A percentile compares a stretch with the other conserved stretches of the same genome.
phyloP scores from a whole-genome alignment of 1,140 invertebrate genomes.

The Ganaspis sp. region DNA sequence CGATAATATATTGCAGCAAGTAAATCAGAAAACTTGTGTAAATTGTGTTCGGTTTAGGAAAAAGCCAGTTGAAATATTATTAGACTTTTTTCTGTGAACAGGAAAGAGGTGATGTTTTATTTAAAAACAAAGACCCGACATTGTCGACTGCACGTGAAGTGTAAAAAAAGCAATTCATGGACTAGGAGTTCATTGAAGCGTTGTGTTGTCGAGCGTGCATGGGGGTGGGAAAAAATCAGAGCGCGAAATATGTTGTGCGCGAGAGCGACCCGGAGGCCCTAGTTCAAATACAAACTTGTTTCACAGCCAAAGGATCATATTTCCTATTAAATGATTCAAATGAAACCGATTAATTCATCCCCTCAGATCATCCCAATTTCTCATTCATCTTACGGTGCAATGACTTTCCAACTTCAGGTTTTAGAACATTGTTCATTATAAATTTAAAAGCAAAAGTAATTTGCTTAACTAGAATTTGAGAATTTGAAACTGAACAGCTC shows the following conservation, averaged over 20 bases:
- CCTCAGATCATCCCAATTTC: background rate
- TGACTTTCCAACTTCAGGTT: too few relatives aligned
- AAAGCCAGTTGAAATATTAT: background rate
- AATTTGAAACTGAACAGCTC: too few relatives aligned
- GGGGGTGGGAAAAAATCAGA: constrained; percentile 20
- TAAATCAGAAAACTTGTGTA: background rate
- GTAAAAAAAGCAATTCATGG: constrained; percentile 20
- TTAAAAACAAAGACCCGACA: background rate
- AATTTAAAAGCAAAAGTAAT: too few relatives aligned
- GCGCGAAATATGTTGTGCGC: constrained; percentile 21
- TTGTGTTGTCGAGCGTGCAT: constrained; percentile 16
- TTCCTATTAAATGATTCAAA: too few relatives aligned
- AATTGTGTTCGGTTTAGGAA: too few relatives aligned
- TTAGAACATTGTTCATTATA: too few relatives aligned
- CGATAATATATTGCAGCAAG: background rate
- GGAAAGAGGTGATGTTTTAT: constrained; percentile 8
- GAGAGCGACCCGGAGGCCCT: background rate
- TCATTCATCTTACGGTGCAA: background rate
- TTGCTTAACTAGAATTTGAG: too few relatives aligned
- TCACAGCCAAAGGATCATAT: background rate
- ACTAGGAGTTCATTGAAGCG: constrained; percentile 12
- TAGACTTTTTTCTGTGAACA: background rate
- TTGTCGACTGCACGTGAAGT: constrained; percentile 16
- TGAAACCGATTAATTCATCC: too few relatives aligned
- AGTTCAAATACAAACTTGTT: background rate